Evolutionary conservation across 2,113 vertebrate genomes (phyloP).

Genomic region (Ceratotherium simum): DNA sequence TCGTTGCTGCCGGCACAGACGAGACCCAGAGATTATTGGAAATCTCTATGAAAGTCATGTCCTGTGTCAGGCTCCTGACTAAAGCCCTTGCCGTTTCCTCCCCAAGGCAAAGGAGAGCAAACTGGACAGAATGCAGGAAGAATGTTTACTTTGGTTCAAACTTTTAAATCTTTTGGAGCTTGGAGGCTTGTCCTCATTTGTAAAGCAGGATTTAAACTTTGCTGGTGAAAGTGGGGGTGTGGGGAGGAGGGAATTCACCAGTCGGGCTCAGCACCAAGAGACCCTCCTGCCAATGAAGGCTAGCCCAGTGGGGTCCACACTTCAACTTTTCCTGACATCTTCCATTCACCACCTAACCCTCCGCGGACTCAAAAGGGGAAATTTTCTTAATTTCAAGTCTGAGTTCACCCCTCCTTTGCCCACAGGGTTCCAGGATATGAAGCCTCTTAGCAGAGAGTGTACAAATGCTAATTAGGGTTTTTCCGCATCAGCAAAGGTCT

Average conservation of each 20-base stretch:
- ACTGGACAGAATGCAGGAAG: neutral
- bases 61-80: neutral
- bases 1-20: neutral
- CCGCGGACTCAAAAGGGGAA: neutral
- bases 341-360: neutral
- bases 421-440: neutral
- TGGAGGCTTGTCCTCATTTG: neutral
- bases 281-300: too few relatives aligned
- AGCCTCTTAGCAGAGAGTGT: neutral
- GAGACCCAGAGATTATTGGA: neutral
- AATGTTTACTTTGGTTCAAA: neutral
- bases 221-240: neutral
- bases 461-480: neutral
- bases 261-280: neutral
- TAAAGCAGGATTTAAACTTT: neutral
- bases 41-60: neutral
- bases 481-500: neutral
- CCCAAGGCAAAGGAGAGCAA: neutral
- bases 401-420: neutral
- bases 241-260: neutral
- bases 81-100: neutral
- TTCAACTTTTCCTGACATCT: neutral
- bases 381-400: neutral
- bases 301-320: rapidly evolving
- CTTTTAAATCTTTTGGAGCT: neutral